Evolutionary conservation across 53 echinoderm and acorn worm species (phyloP).

Genomic region (Henricia sp.): DNA sequence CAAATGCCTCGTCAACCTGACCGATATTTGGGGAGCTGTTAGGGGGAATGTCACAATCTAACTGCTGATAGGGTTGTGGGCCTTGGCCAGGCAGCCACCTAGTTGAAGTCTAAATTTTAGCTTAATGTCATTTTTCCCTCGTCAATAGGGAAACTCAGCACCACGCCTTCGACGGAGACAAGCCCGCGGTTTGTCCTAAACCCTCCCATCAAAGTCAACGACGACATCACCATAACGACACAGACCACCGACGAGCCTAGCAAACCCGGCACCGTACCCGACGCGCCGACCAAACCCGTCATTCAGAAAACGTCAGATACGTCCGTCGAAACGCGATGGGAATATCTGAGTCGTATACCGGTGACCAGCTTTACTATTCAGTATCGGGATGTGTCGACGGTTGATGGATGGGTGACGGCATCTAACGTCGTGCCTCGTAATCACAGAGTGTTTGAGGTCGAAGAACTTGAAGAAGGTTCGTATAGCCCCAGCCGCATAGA

Average conservation of each 20-base stretch:
- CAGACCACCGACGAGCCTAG: constrained; percentile 67
- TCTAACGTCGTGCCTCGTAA: constrained; percentile 58
- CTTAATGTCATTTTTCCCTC: neutral
- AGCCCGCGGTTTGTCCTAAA: constrained; percentile 46
- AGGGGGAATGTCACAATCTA: no score
- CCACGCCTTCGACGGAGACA: constrained; percentile 60
- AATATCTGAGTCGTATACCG: constrained; percentile 56
- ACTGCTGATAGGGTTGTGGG: no score
- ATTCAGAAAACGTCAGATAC: constrained; percentile 77
- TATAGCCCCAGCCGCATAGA: no score
- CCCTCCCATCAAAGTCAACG: constrained; percentile 56
- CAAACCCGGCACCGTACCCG: constrained; percentile 81
- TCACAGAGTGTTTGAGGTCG: constrained; percentile 64
- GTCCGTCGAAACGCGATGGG: constrained; percentile 86
- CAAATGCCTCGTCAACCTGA: no score
- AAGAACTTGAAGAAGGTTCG: constrained; percentile 70
- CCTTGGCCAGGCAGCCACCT: no score
- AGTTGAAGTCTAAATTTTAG: neutral
- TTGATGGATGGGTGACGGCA: constrained; percentile 70
- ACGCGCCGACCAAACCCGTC: constrained; percentile 81
- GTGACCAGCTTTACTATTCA: constrained; percentile 78
- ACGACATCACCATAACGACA: constrained; percentile 72
- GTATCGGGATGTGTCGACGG: constrained; percentile 63
- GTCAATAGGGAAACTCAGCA: constrained; percentile 63
- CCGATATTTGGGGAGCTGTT: no score